Conservation (phyloP, 2,797 vertebrate species). For the Cryptoblepharus egeriae region DNA sequence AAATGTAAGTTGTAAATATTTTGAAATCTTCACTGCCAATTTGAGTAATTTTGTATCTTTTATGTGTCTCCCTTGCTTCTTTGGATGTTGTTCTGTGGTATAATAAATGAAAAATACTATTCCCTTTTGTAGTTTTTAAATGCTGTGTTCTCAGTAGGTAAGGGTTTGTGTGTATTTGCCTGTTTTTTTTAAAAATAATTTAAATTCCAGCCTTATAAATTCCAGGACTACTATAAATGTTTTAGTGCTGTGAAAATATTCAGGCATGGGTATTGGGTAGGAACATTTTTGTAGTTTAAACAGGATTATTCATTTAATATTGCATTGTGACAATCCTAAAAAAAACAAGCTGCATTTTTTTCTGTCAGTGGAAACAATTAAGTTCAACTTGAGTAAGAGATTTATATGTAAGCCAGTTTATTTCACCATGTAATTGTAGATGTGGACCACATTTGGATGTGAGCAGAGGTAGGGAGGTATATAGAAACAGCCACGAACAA, state of each 20-base stretch:
- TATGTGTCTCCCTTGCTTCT: not conserved
- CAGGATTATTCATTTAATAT: conserved; percentile 25
- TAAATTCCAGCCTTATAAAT: not conserved
- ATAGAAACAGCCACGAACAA: not conserved
- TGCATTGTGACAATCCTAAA: conserved; percentile 58
- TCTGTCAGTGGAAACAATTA: not conserved
- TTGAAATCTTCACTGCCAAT: not conserved
- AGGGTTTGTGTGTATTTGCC: not conserved
- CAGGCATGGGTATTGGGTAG: not conserved
- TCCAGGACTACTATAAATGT: conserved; percentile 10
- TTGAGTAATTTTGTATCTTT: not conserved
- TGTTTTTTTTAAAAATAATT: conserved; percentile 3
- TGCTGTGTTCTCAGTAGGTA: not conserved
- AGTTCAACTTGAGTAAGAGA: not conserved
- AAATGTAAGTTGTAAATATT: not conserved
- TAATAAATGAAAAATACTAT: not conserved
- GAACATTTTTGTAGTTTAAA: conserved; percentile 29
- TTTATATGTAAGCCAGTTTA: not conserved
- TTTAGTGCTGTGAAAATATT: not conserved
- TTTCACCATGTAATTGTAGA: not conserved
- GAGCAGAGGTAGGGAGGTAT: not conserved
- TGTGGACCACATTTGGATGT: not conserved
- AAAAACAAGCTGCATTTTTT: not conserved
- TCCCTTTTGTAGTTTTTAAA: not conserved
- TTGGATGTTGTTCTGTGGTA: not conserved